A percentile compares a stretch with the other conserved stretches of the same genome.
Conservation (phyloP, 2,113 vertebrate species). For the Callospermophilus lateralis region DNA sequence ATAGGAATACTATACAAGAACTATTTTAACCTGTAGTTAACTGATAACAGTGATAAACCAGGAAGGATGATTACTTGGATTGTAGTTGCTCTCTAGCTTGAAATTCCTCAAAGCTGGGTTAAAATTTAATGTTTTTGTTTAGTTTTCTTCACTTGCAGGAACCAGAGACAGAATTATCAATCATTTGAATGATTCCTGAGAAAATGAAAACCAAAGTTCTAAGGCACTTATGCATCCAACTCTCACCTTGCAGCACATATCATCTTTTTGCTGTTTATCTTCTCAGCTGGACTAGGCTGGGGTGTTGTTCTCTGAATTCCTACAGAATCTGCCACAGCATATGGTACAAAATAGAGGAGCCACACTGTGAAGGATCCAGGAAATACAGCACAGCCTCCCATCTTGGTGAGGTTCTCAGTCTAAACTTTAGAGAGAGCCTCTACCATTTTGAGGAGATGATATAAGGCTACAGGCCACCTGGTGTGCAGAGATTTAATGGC, state of each 20-base stretch:
- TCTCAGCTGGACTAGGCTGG: not conserved
- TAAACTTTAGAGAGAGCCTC: not conserved
- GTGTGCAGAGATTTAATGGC: constrained; percentile 17
- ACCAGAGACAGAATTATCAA: constrained; percentile 34
- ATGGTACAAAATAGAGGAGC: not conserved
- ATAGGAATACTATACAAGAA: not conserved
- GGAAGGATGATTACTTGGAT: not conserved
- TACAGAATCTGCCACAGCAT: not conserved
- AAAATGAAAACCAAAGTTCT: not conserved
- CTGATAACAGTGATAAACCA: not conserved
- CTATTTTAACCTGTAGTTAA: constrained; percentile 6
- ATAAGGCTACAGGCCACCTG: not conserved
- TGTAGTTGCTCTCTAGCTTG: not conserved
- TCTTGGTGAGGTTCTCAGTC: not conserved
- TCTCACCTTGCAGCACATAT: not conserved
- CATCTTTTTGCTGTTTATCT: not conserved
- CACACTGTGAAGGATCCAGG: not conserved
- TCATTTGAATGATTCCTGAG: constrained; percentile 6
- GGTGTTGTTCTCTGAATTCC: not conserved
- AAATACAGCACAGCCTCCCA: not conserved
- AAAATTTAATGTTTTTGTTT: constrained; percentile 20
- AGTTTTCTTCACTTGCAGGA: constrained; percentile 28
- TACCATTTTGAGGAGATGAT: not conserved
- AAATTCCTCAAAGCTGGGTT: constrained; percentile 8
- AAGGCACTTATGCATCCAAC: not conserved